Evolutionary conservation across 37 sponge, comb jelly and placozoan species (phyloP).

Genomic region (Dysidea cf. avara): DNA sequence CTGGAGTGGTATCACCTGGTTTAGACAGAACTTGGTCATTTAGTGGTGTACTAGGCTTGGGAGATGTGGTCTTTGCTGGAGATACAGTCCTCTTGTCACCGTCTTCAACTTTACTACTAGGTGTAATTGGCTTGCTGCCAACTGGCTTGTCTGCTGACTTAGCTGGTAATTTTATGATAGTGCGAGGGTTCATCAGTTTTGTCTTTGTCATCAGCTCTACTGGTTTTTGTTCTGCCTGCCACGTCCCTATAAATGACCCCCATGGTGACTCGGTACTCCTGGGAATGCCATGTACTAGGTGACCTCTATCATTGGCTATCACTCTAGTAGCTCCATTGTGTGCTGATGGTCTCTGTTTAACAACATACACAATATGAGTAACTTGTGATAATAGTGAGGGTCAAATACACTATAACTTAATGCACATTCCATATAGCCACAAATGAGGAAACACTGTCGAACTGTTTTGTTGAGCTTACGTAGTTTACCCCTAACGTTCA

Average conservation of each 20-base stretch:
- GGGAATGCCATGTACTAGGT: slow-evolving; percentile 4
- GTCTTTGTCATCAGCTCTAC: slow-evolving; percentile 32
- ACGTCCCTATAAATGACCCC: slow-evolving; percentile 64
- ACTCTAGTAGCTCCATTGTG: slow-evolving; percentile 41
- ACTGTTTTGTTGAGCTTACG: no score
- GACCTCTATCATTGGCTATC: slow-evolving; percentile 62
- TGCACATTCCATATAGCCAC: slow-evolving; percentile 7
- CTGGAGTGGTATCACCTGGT: no score
- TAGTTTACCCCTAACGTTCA: no score
- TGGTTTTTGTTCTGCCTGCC: slow-evolving; percentile 53
- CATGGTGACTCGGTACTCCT: slow-evolving; percentile 50
- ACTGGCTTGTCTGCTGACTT: no score
- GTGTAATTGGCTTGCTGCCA: no score
- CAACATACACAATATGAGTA: background rate
- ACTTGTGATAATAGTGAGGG: background rate
- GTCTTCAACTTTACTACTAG: no score
- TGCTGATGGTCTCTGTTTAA: slow-evolving; percentile 37
- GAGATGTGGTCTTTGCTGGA: no score
- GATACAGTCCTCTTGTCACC: no score
- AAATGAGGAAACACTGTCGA: no score
- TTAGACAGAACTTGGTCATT: no score
- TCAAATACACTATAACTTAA: slow-evolving; percentile 1
- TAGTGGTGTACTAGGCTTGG: no score
- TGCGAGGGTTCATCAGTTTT: slow-evolving; percentile 33
- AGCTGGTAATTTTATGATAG: no score